Conservation (phyloP, 2,888 invertebrate species). For the Hirtodrosophila duncani region DNA sequence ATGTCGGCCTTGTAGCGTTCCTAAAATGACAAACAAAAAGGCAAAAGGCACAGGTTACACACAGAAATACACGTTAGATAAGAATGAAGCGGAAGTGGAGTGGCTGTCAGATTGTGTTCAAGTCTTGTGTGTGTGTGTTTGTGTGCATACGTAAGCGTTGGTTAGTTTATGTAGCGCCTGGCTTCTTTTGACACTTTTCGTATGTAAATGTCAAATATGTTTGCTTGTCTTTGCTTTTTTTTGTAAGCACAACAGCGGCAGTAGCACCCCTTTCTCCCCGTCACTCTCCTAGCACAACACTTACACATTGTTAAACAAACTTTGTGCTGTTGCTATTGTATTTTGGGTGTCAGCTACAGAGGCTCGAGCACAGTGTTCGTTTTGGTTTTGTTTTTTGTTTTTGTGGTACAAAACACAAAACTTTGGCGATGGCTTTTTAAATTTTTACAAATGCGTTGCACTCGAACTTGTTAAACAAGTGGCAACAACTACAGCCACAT, state of each 20-base stretch:
- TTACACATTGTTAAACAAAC: conserved; percentile 62
- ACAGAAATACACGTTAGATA: conserved; percentile 38
- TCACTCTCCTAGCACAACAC: conserved; percentile 3
- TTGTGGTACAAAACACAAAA: conserved; percentile 20
- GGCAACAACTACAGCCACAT: conserved; percentile 15
- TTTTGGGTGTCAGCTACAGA: conserved; percentile 60
- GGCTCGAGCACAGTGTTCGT: conserved; percentile 48
- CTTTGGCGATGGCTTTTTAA: conserved; percentile 56
- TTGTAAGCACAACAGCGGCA: neutral
- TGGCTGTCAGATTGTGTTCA: neutral
- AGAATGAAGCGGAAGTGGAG: conserved; percentile 46
- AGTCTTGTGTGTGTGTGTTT: conserved; percentile 10
- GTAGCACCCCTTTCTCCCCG: neutral
- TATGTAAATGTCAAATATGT: conserved; percentile 69
- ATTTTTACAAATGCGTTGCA: conserved; percentile 65
- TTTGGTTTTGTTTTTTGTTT: conserved; percentile 29
- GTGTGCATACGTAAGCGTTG: conserved; percentile 9
- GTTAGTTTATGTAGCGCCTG: conserved; percentile 30
- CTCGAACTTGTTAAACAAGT: conserved; percentile 66
- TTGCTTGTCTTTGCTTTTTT: conserved; percentile 33
- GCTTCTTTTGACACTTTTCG: conserved; percentile 60
- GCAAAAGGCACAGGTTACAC: neutral
- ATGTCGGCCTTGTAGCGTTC: conserved; percentile 96
- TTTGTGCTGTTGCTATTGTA: conserved; percentile 55
- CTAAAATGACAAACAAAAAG: conserved; percentile 79